Conservation (phyloP, 2,888 invertebrate species). For the Helicoverpa assulta region DNA sequence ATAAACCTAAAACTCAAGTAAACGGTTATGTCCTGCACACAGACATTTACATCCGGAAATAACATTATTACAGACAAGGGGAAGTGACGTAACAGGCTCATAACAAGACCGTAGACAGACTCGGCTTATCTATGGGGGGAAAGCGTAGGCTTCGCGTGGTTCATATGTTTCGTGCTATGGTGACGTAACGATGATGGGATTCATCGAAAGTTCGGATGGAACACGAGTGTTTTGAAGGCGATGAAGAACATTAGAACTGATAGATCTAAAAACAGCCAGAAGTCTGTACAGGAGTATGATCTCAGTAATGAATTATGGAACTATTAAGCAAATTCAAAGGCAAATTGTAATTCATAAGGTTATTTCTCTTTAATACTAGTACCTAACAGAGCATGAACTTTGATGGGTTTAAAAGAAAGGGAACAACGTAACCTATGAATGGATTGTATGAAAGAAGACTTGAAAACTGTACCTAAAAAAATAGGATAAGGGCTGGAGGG, state of each 20-base stretch:
- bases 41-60: conserved; percentile 36
- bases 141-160: conserved; percentile 51
- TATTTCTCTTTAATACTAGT: too few species aligned
- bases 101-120: conserved; percentile 44
- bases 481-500: too few species aligned
- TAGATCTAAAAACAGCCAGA: not conserved
- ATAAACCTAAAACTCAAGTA: conserved; percentile 17
- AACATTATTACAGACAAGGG: conserved; percentile 46
- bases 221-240: not conserved
- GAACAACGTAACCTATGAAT: too few species aligned
- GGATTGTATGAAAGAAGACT: too few species aligned
- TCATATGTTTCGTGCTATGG: conserved; percentile 20
- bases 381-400: too few species aligned
- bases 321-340: too few species aligned
- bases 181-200: conserved; percentile 34
- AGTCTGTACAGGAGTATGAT: too few species aligned
- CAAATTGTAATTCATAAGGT: too few species aligned
- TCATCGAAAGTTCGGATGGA: conserved; percentile 33
- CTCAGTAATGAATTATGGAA: too few species aligned
- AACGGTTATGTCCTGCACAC: conserved; percentile 29
- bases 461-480: too few species aligned
- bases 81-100: conserved; percentile 61
- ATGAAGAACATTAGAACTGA: not conserved
- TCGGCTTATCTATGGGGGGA: conserved; percentile 65
- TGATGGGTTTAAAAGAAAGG: too few species aligned